Percentiles rank a stretch among this genome's conserved stretches.
These are phyloP conservation scores for Philereme vetulata DNA, from an alignment of 2,888 invertebrate species.

Conservation along the genomic window DNA sequence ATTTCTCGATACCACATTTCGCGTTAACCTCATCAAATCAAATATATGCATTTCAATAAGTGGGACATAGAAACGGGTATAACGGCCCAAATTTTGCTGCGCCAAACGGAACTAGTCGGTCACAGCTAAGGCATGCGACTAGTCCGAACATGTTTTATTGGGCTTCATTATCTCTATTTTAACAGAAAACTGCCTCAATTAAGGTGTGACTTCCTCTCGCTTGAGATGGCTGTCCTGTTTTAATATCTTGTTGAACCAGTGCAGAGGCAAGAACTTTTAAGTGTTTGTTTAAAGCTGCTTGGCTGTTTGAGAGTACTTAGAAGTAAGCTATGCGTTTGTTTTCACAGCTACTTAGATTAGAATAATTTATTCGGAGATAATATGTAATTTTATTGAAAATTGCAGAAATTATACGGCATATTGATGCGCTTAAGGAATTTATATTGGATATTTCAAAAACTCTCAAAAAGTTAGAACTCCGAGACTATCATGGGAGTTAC, in stretches of 20 bases:
- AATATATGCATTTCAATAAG: slow-evolving; percentile 48
- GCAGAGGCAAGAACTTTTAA: neutral
- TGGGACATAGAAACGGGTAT: slow-evolving; percentile 71
- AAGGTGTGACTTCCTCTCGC: slow-evolving; percentile 28
- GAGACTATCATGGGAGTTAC: no score
- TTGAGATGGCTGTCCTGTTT: neutral
- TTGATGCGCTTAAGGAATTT: no score
- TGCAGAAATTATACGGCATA: no score
- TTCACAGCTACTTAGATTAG: no score
- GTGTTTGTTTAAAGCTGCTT: no score
- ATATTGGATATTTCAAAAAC: no score
- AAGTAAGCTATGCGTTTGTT: no score
- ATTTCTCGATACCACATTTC: slow-evolving; percentile 29
- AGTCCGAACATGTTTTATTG: slow-evolving; percentile 64
- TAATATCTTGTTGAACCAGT: neutral
- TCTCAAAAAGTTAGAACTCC: no score
- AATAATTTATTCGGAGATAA: no score
- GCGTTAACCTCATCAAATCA: slow-evolving; percentile 38
- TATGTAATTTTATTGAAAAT: no score
- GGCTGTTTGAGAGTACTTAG: no score
- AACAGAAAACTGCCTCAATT: slow-evolving; percentile 52
- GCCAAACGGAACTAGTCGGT: slow-evolving; percentile 46
- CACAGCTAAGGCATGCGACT: slow-evolving; percentile 72
- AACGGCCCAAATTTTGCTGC: slow-evolving; percentile 72
- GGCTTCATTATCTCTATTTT: slow-evolving; percentile 47